A percentile compares a stretch with the other conserved stretches of the same genome.
Evolutionary conservation across 1,140 invertebrate genomes (phyloP).

Genomic region (Heliconius hewitsoni): DNA sequence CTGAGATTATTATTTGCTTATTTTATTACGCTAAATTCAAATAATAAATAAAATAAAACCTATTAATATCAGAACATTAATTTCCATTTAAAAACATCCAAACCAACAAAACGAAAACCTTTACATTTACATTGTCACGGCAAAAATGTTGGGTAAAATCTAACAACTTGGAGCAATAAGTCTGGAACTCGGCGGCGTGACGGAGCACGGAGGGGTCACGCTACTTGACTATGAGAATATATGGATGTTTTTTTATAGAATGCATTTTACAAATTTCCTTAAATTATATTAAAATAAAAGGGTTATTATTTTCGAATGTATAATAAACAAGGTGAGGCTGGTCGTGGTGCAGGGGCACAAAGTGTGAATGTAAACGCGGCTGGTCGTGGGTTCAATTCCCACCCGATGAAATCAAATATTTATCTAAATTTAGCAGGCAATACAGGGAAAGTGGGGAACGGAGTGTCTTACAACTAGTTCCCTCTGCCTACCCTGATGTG

Average conservation of each 20-base stretch:
- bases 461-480: too few species aligned
- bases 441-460: too few species aligned
- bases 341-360: too few species aligned
- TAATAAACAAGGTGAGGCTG: too few species aligned
- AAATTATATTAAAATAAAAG: not conserved
- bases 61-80: not conserved
- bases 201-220: constrained; percentile 4
- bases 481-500: too few species aligned
- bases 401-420: too few species aligned
- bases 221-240: constrained; percentile 12
- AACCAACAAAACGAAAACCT: not conserved
- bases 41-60: too few species aligned
- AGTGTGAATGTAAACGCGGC: too few species aligned
- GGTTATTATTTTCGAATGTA: not conserved
- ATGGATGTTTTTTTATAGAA: not conserved
- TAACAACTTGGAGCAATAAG: constrained; percentile 14
- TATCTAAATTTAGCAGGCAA: too few species aligned
- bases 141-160: constrained; percentile 9
- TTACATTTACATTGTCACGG: constrained; percentile 9
- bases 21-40: too few species aligned
- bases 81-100: not conserved
- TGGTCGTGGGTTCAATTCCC: too few species aligned
- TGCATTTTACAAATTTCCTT: not conserved
- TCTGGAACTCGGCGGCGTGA: constrained; percentile 4
- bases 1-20: too few species aligned